Base-by-base conservation (phyloP, 2,797 vertebrate species). In the Pyrocephalus nanus region DNA sequence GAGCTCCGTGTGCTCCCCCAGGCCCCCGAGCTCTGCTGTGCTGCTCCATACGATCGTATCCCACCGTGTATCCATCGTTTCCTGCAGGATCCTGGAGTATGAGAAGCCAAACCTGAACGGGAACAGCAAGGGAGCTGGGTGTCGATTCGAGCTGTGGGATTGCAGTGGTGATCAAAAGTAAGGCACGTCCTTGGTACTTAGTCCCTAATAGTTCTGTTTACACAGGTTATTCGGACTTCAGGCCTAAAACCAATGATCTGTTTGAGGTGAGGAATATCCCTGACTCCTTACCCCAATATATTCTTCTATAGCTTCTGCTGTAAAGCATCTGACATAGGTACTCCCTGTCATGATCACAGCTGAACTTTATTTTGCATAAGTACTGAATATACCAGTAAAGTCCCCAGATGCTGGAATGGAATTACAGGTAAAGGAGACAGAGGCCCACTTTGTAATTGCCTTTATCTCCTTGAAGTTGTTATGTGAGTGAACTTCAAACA, bases 61-160 rank as follows among this genome's bases (percentile, higher is more conserved):
- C 47, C 76, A 5, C 2, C 18, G 17, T 15, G 14, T 32, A 8
- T 42, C 66, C 4, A 3, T 92, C 76, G 1, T 61, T 32, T 86
- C 94, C 84, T 30, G 62, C 93, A 99, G 99, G 97, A 99, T 99
- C 95, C 96, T 99, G 94, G 99, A 99, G 93, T 99, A 99, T 92
- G 99, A 99, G 96, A 98, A 98, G 23, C 98, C 98, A 2, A 97
- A 96, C 81, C 88, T 98, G 51, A 97, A 82, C 14, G 97, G 97
- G 48, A 97, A 92, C 83, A 97, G 88, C 95, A 99, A 98, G 95
- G 98, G 97, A 82, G 78, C 97, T 1, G 96, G 92, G 6, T 99
- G 98, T 91, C 99, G 99, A 21, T 98, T 99, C 73, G 99, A 99
- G 97, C 97, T 99, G 16, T 99, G 99, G 99, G 99, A 99, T 86